A percentile compares a stretch with the other conserved stretches of the same genome.
Evolutionary conservation across 2,797 vertebrate genomes (phyloP).

Genomic region (Anas acuta): DNA sequence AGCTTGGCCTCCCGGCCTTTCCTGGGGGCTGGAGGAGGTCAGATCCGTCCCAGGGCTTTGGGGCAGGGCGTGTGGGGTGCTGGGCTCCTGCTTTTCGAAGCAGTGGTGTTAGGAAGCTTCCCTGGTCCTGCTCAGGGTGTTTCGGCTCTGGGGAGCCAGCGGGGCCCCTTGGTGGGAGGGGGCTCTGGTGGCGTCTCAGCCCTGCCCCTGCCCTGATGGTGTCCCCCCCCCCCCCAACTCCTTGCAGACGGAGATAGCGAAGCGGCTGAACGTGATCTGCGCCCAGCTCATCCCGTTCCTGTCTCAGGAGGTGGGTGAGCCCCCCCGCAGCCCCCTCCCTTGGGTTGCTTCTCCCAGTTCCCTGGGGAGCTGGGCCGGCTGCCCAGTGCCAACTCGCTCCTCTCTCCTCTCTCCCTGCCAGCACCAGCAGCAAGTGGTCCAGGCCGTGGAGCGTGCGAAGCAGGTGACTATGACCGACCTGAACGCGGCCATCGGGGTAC

Average conservation of each 20-base stretch:
- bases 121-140: neutral
- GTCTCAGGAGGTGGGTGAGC: slow-evolving; percentile 84
- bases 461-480: slow-evolving; percentile 98
- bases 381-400: neutral
- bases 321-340: neutral
- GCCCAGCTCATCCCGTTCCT: slow-evolving; percentile 86
- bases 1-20: too few species aligned
- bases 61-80: neutral
- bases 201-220: neutral
- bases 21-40: neutral
- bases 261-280: slow-evolving; percentile 86
- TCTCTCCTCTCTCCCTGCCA: slow-evolving; percentile 70
- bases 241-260: slow-evolving; percentile 88
- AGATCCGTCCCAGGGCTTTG: accelerated
- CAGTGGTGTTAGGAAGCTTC: neutral
- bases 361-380: neutral
- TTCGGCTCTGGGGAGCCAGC: neutral
- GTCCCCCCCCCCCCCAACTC: neutral
- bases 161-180: accelerated
- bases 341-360: neutral
- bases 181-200: neutral
- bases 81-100: neutral
- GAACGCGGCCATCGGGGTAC: slow-evolving; percentile 94
- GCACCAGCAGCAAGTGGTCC: slow-evolving; percentile 96
- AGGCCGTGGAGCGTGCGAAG: slow-evolving; percentile 95